phyloP scores from a whole-genome alignment of 2,113 vertebrate species.

The Saimiri boliviensis region DNA sequence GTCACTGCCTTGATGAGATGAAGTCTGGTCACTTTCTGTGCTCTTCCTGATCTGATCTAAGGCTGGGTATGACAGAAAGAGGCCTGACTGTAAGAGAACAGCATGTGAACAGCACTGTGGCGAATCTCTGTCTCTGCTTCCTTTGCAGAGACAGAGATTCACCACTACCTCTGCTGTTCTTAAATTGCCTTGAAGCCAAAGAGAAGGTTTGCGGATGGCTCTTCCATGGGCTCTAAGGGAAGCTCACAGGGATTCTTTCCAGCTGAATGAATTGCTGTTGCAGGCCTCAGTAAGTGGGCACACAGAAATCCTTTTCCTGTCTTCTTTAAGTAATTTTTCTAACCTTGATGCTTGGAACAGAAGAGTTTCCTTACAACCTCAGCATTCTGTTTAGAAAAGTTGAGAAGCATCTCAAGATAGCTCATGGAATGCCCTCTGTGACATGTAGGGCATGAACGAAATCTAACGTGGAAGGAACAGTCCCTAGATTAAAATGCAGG shows the following conservation, averaged over 20 bases:
- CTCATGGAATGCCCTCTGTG: background rate
- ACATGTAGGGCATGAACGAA: constrained; percentile 29
- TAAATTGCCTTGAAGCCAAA: background rate
- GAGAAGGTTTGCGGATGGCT: too few species aligned
- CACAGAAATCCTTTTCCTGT: background rate
- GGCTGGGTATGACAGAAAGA: background rate
- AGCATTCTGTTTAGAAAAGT: constrained; percentile 62
- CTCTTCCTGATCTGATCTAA: background rate
- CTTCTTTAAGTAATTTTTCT: constrained; percentile 59
- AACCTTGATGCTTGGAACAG: constrained; percentile 22
- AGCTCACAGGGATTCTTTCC: background rate
- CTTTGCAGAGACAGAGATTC: background rate
- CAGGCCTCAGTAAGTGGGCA: background rate
- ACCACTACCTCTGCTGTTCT: background rate
- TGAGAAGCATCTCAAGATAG: constrained; percentile 34
- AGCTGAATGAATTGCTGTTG: constrained; percentile 43
- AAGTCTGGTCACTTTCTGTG: background rate
- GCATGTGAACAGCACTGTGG: background rate
- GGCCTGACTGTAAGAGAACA: background rate
- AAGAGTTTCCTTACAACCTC: constrained; percentile 54
- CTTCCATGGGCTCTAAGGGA: background rate
- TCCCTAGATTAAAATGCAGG: constrained; percentile 55
- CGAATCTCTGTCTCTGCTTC: too few species aligned
- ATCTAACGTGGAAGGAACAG: constrained; percentile 44
- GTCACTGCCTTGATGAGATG: background rate